Conservation (phyloP, 2,888 invertebrate genomes). For the Acanthacorydalis orientalis region DNA sequence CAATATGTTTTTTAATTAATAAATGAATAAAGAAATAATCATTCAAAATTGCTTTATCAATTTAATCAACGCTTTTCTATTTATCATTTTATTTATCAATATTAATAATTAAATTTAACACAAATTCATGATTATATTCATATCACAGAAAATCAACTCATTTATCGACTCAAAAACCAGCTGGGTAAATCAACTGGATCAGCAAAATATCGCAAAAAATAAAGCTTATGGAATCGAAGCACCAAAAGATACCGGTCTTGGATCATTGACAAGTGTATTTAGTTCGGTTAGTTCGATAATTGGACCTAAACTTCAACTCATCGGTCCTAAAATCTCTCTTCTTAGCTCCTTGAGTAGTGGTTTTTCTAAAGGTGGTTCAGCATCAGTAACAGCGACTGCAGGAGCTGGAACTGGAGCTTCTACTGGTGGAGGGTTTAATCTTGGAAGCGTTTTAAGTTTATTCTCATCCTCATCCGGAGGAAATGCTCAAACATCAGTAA, state of each 20-base stretch:
- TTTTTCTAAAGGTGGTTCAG: constrained; percentile 13
- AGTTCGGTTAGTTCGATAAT: constrained; percentile 54
- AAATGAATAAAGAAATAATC: not conserved
- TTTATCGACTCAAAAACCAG: constrained; percentile 66
- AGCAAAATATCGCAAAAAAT: constrained; percentile 58
- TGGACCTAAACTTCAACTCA: constrained; percentile 40
- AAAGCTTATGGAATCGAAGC: constrained; percentile 54
- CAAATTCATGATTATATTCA: constrained; percentile 1
- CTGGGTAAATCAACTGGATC: constrained; percentile 50
- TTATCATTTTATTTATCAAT: not conserved
- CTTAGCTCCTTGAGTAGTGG: constrained; percentile 25
- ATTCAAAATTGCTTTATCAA: not conserved
- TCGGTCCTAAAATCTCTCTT: constrained; percentile 39
- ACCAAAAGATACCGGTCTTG: constrained; percentile 32
- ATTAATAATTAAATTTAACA: not conserved
- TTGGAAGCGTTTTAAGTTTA: constrained; percentile 18
- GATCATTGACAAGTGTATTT: constrained; percentile 46
- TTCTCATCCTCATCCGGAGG: not conserved
- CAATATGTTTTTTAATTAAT: too few species aligned
- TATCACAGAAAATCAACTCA: constrained; percentile 62
- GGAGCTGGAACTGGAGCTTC: constrained; percentile 13
- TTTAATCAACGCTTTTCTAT: not conserved
- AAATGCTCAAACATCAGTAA: too few species aligned
- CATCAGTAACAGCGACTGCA: constrained; percentile 7
- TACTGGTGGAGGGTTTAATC: constrained; percentile 13